Evolutionary conservation across 92 coral and sea anemone genomes (phyloP).

Genomic region (Porites lobata): DNA sequence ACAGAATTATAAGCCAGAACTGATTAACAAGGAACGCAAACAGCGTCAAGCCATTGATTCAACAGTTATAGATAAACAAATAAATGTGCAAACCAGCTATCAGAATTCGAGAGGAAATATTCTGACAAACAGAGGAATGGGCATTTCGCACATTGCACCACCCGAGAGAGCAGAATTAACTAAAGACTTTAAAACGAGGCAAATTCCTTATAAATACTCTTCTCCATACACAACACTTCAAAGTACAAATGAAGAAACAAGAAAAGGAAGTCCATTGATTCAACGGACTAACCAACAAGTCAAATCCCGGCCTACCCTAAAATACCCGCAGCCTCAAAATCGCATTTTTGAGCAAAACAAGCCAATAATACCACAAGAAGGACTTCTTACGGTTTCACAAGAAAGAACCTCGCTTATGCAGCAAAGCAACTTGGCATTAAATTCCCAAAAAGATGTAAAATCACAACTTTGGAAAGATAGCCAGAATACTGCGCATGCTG

Average conservation of each 20-base stretch:
- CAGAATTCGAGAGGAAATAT: not conserved
- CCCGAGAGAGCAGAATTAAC: not conserved
- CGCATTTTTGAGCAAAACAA: not conserved
- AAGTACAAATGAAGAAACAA: not conserved
- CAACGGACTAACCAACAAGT: not conserved
- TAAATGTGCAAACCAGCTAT: not conserved
- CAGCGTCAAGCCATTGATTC: conserved; percentile 15
- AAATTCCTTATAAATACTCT: not conserved
- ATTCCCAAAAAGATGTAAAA: not conserved
- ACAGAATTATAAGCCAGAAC: not conserved
- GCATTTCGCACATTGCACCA: not conserved
- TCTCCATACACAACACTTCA: not conserved
- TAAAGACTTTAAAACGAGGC: not conserved
- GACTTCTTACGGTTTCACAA: not conserved
- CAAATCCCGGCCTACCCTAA: too few species aligned
- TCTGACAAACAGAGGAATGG: not conserved
- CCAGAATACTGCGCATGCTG: not conserved
- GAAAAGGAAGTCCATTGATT: not conserved
- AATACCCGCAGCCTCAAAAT: not conserved
- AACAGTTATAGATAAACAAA: not conserved
- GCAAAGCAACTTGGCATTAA: not conserved
- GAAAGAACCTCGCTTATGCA: not conserved
- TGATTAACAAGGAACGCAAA: conserved; percentile 1
- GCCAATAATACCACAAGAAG: not conserved
- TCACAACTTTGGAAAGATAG: not conserved